Conservation (phyloP, 2,113 vertebrate species). For the Sprattus sprattus region DNA sequence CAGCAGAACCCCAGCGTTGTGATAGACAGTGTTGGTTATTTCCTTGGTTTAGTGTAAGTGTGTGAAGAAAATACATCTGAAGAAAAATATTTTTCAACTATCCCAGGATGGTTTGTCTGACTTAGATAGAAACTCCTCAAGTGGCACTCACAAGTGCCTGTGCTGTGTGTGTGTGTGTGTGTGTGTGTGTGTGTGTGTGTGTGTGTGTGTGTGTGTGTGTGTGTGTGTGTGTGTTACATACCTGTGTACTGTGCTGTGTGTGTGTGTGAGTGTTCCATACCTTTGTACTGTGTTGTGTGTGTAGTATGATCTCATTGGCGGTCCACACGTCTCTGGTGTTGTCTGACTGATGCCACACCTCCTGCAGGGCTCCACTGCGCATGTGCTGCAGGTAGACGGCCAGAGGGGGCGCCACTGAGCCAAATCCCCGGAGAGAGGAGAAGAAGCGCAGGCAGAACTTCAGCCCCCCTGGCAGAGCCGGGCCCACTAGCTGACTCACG, state of each 20-base stretch:
- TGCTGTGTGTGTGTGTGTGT: background rate
- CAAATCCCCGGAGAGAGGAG: slow-evolving; percentile 87
- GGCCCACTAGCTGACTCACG: slow-evolving; percentile 80
- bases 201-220: background rate
- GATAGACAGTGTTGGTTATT: background rate
- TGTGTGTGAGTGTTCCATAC: slow-evolving; percentile 58
- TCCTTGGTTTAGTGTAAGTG: too few relatives aligned
- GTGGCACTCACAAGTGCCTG: too few relatives aligned
- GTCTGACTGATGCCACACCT: slow-evolving; percentile 87
- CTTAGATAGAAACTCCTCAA: too few relatives aligned
- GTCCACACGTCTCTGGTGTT: slow-evolving; percentile 85
- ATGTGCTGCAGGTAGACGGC: slow-evolving; percentile 83
- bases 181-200: background rate
- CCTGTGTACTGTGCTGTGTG: background rate
- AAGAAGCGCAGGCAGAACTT: slow-evolving; percentile 90
- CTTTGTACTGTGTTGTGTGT: slow-evolving; percentile 82
- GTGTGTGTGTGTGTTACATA: background rate
- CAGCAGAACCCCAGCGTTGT: background rate
- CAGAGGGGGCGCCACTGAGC: slow-evolving; percentile 82
- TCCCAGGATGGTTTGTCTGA: too few relatives aligned
- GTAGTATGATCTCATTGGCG: slow-evolving; percentile 81
- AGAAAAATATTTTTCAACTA: too few relatives aligned
- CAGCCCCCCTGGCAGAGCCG: slow-evolving; percentile 78
- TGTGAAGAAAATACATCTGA: too few relatives aligned
- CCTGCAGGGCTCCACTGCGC: slow-evolving; percentile 75